Percentiles rank a stretch among this genome's conserved stretches.
These are phyloP conservation scores for Rhopalosiphum nymphaeae DNA, from an alignment of 2,888 invertebrate genomes.

Conservation along the genomic window DNA sequence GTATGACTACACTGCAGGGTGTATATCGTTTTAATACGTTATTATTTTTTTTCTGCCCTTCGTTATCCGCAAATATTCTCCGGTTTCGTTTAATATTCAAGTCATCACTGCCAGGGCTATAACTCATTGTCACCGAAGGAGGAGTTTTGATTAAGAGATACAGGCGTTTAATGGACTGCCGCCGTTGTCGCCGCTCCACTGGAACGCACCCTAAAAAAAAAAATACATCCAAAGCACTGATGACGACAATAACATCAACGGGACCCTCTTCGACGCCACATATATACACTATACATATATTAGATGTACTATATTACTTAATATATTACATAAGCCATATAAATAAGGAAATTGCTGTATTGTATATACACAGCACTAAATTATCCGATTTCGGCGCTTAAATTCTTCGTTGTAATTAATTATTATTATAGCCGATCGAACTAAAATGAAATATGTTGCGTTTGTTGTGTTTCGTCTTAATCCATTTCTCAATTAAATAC, in stretches of 20 bases:
- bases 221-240: conserved; percentile 33
- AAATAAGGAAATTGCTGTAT: conserved; percentile 23
- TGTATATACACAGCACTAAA: neutral
- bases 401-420: neutral
- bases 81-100: conserved; percentile 65
- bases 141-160: conserved; percentile 65
- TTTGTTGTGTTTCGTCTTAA: neutral
- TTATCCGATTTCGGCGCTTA: conserved; percentile 2
- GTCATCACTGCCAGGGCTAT: conserved; percentile 51
- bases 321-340: neutral
- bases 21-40: conserved; percentile 21
- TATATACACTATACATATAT: neutral
- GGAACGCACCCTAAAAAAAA: conserved; percentile 57
- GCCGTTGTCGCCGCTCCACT: conserved; percentile 30
- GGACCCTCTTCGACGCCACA: conserved; percentile 21
- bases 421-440: neutral
- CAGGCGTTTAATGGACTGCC: conserved; percentile 62
- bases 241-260: conserved; percentile 53
- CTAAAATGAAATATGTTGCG: neutral
- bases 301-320: neutral
- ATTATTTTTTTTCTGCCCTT: conserved; percentile 47
- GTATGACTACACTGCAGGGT: neutral
- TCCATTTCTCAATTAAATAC: neutral
- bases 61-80: conserved; percentile 57
- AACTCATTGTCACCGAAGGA: conserved; percentile 64